Percentiles rank a stretch among this genome's conserved stretches.
These are phyloP conservation scores for Onchidella celtica DNA, from an alignment of 2,888 invertebrate species.

Conservation along the genomic window DNA sequence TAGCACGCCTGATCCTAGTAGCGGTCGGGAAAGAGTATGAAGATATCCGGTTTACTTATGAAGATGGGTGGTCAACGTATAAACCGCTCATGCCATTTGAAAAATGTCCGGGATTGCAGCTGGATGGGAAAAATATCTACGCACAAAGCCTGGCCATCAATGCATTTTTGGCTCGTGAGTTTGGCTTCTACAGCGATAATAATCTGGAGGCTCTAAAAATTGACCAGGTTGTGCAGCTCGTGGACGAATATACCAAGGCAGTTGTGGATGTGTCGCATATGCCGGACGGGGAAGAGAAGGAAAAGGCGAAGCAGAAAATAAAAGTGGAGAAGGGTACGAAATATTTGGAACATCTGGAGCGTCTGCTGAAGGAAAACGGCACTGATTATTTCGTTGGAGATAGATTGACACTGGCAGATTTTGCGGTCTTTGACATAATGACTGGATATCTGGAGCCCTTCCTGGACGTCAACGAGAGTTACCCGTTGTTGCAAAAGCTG, in stretches of 20 bases:
- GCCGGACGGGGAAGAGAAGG: not conserved
- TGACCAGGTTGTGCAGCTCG: constrained; percentile 52
- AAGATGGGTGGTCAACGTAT: constrained; percentile 24
- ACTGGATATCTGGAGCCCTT: not conserved
- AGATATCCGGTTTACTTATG: not conserved
- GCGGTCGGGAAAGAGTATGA: constrained; percentile 35
- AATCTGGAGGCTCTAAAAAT: constrained; percentile 51
- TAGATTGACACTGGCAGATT: constrained; percentile 15
- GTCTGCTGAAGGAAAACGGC: not conserved
- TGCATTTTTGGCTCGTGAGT: constrained; percentile 44
- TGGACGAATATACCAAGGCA: constrained; percentile 36
- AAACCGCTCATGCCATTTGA: constrained; percentile 30
- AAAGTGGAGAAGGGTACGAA: not conserved
- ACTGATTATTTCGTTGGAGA: constrained; percentile 21
- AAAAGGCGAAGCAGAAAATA: not conserved
- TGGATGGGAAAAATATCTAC: constrained; percentile 38
- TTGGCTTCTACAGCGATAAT: constrained; percentile 52
- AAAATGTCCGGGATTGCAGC: constrained; percentile 29
- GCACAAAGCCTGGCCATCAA: constrained; percentile 45
- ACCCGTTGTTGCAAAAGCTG: constrained; percentile 15
- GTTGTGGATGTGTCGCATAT: not conserved
- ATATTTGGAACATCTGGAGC: constrained; percentile 18
- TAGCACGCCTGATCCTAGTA: constrained; percentile 3
- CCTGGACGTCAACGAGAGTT: not conserved
- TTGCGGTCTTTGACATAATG: constrained; percentile 14